phyloP scores from a whole-genome alignment of 2,888 invertebrate species.

The Tetheella fluctuosa region DNA sequence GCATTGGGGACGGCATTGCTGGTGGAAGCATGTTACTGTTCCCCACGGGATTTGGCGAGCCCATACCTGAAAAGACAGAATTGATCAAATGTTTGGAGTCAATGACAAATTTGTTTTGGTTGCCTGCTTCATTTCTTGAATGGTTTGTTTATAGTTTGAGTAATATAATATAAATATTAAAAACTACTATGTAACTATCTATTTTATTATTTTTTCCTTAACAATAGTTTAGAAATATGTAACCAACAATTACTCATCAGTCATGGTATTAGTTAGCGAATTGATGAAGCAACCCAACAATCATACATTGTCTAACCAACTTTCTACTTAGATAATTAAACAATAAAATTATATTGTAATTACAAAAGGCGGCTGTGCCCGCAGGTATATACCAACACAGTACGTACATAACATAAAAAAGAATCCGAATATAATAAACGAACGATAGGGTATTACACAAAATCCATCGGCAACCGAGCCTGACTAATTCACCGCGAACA shows the following conservation, averaged over 20 bases:
- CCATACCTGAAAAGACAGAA: conserved; percentile 60
- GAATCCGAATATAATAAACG: conserved; percentile 42
- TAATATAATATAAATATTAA: no score
- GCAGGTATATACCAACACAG: conserved; percentile 14
- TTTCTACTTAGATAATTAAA: conserved; percentile 66
- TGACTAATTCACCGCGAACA: conserved; percentile 79
- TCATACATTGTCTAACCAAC: conserved; percentile 31
- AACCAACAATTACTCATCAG: conserved; percentile 30
- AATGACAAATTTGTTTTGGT: no score
- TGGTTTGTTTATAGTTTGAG: no score
- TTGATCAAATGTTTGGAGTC: conserved; percentile 18
- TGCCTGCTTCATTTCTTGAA: no score
- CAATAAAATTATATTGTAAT: conserved; percentile 57
- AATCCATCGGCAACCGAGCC: conserved; percentile 71
- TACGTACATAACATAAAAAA: conserved; percentile 37
- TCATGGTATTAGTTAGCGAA: conserved; percentile 38
- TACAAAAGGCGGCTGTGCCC: conserved; percentile 30
- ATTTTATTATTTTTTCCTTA: no score
- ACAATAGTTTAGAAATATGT: background rate
- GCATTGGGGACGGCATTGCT: conserved; percentile 90
- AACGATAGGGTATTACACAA: conserved; percentile 68
- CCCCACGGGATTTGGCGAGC: conserved; percentile 73
- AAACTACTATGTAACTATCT: no score
- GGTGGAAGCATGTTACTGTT: conserved; percentile 85
- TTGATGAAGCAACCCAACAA: conserved; percentile 45